Evolutionary conservation across 2,888 invertebrate species (phyloP).

Genomic region (Physocephala rufipes): DNA sequence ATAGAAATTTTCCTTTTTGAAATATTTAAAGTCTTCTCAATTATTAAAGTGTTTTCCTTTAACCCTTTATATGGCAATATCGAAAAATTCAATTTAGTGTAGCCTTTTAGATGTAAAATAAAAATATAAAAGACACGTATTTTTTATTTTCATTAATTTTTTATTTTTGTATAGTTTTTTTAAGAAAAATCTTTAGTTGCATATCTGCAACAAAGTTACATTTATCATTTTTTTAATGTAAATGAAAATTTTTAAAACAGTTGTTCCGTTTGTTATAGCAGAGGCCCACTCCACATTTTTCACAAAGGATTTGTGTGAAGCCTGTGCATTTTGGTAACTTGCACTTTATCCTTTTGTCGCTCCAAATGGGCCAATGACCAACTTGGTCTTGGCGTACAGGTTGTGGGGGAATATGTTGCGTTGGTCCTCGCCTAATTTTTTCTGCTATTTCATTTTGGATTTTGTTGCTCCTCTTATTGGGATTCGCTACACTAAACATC

Average conservation of each 20-base stretch:
- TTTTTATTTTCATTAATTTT: too few species aligned
- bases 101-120: too few species aligned
- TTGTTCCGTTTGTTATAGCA: conserved; percentile 6
- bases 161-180: not conserved
- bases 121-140: conserved; percentile 1
- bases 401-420: conserved; percentile 4
- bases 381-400: not conserved
- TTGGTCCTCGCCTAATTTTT: too few species aligned
- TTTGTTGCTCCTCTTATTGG: not conserved
- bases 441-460: not conserved
- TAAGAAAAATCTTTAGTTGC: not conserved
- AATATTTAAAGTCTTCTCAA: too few species aligned
- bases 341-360: conserved; percentile 13
- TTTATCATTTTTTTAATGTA: not conserved
- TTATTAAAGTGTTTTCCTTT: too few species aligned
- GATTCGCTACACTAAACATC: not conserved
- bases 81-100: not conserved
- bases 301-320: conserved; percentile 2
- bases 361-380: conserved; percentile 21
- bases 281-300: not conserved
- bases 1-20: too few species aligned
- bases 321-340: conserved; percentile 15
- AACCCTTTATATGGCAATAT: not conserved
- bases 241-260: conserved; percentile 3
- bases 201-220: not conserved